A percentile compares a stretch with the other conserved stretches of the same genome.
Conservation (phyloP, 2,113 vertebrate species). For the Passerina amoena region DNA sequence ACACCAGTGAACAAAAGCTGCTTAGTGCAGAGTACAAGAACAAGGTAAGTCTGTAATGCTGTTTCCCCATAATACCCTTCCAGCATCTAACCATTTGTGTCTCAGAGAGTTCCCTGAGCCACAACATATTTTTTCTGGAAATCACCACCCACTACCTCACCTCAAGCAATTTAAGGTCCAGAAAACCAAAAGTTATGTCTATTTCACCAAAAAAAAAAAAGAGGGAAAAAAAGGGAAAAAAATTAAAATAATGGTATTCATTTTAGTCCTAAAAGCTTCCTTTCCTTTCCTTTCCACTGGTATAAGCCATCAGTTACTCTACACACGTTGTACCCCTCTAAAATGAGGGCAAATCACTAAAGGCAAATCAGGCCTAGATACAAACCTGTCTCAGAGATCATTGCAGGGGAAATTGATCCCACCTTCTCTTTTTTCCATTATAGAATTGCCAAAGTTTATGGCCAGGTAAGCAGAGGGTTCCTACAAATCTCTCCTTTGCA, state of each 20-base stretch:
- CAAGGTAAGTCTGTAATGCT: not conserved
- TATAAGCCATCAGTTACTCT: not conserved
- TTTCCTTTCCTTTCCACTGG: not conserved
- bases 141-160: not conserved
- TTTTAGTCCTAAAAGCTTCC: not conserved
- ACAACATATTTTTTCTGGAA: not conserved
- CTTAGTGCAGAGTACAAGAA: not conserved
- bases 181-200: not conserved
- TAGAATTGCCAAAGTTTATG: accelerated
- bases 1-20: not conserved
- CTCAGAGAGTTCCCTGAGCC: accelerated
- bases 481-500: not conserved
- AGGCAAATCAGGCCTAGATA: not conserved
- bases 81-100: not conserved
- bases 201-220: not conserved
- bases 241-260: not conserved
- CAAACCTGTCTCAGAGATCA: not conserved
- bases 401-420: not conserved
- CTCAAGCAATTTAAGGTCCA: not conserved
- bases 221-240: not conserved
- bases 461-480: not conserved
- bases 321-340: not conserved
- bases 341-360: not conserved
- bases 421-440: not conserved
- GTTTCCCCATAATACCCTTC: not conserved